A percentile compares a stretch with the other conserved stretches of the same genome.
phyloP scores from a whole-genome alignment of 2,888 invertebrate genomes.

The Scelioninae gen. 1 region DNA sequence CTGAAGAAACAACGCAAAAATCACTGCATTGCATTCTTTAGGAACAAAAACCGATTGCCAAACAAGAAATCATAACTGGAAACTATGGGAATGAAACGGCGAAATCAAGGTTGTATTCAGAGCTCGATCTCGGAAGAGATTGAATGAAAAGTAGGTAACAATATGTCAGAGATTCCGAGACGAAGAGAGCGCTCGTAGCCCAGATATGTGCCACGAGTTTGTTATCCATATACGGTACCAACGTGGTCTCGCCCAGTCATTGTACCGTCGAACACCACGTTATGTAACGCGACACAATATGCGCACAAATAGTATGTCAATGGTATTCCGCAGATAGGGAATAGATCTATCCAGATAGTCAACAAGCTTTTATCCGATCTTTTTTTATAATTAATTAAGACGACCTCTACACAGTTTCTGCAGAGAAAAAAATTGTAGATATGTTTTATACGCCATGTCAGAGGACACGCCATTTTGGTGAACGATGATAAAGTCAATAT shows the following conservation, averaged over 20 bases:
- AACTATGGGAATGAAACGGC: conserved; percentile 9
- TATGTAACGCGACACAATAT: conserved; percentile 72
- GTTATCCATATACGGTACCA: conserved; percentile 79
- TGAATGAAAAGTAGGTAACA: conserved; percentile 64
- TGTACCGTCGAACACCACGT: conserved; percentile 72
- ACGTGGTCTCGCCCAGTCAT: conserved; percentile 76
- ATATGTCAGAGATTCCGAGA: conserved; percentile 34
- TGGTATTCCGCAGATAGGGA: conserved; percentile 53
- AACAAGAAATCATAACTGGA: conserved; percentile 11
- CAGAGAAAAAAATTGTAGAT: too few species aligned
- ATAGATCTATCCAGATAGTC: conserved; percentile 39
- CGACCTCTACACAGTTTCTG: too few species aligned
- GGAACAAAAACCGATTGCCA: conserved; percentile 31
- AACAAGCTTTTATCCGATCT: too few species aligned
- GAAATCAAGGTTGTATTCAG: conserved; percentile 35
- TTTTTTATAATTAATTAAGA: too few species aligned
- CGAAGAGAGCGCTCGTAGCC: conserved; percentile 71
- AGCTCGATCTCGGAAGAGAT: conserved; percentile 21
- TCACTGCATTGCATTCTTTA: not conserved
- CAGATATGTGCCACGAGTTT: conserved; percentile 81
- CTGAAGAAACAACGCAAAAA: not conserved
- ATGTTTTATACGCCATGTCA: too few species aligned
- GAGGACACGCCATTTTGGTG: conserved; percentile 10
- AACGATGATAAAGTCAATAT: not conserved
- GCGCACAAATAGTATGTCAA: conserved; percentile 65